Percentiles rank a stretch among this genome's conserved stretches.
These are phyloP conservation scores for Schizopygopsis pylzovi DNA, from an alignment of 2,797 vertebrate genomes.

Conservation along the genomic window DNA sequence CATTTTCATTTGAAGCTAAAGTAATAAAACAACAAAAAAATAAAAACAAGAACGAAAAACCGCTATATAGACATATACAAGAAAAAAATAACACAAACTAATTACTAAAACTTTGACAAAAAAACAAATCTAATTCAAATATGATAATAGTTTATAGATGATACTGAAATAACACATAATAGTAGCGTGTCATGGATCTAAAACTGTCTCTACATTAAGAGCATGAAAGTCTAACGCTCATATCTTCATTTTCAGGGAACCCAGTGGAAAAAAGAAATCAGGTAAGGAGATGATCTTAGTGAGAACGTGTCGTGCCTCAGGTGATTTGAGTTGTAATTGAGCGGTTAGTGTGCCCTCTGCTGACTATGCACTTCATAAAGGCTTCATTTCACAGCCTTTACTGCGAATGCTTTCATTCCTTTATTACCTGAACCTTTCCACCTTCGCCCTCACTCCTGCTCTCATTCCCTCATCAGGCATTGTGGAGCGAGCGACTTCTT, in stretches of 20 bases:
- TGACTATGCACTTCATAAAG: background rate
- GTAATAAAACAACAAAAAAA: too few relatives aligned
- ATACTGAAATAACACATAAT: background rate
- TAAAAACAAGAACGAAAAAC: too few relatives aligned
- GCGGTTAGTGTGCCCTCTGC: conserved; percentile 42
- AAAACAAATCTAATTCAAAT: too few relatives aligned
- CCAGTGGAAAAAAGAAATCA: conserved; percentile 91
- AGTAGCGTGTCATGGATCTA: background rate
- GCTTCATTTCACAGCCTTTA: background rate
- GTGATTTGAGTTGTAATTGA: too few relatives aligned
- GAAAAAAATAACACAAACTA: background rate
- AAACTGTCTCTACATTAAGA: background rate
- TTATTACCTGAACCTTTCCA: conserved; percentile 45
- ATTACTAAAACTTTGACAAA: background rate
- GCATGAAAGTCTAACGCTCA: background rate
- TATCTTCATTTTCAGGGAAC: conserved; percentile 81
- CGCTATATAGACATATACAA: background rate
- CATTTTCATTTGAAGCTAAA: too few relatives aligned
- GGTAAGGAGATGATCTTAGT: conserved; percentile 80
- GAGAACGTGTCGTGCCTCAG: background rate
- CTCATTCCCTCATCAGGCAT: conserved; percentile 85
- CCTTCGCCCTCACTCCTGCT: conserved; percentile 53
- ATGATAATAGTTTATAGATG: background rate
- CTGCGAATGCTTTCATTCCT: conserved; percentile 59
- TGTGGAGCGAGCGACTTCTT: conserved; percentile 88